phyloP scores from a whole-genome alignment of 2,888 invertebrate genomes.

The Invenusta paracnida region DNA sequence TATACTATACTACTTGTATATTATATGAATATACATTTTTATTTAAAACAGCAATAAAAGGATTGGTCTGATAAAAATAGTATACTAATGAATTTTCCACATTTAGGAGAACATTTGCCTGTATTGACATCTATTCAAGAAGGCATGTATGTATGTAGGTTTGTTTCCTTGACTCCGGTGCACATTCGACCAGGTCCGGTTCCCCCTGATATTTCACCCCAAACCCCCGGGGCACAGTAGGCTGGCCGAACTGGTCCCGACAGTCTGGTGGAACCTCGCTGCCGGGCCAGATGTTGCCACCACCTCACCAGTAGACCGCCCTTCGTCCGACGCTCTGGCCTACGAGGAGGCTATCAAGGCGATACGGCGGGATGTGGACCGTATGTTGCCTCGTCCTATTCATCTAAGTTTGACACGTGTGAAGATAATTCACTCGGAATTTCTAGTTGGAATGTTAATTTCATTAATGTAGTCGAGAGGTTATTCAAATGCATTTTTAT shows the following conservation, averaged over 20 bases:
- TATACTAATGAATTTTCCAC: too few species aligned
- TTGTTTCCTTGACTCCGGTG: background rate
- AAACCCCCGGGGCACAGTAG: background rate
- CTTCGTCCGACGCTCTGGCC: background rate
- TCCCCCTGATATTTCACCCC: background rate
- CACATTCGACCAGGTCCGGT: background rate
- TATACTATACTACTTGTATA: too few species aligned
- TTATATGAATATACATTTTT: too few species aligned
- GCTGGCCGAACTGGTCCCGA: background rate
- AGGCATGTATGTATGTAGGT: background rate
- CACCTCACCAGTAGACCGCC: background rate
- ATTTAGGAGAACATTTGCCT: too few species aligned
- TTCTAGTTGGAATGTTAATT: too few species aligned
- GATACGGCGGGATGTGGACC: background rate
- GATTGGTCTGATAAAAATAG: too few species aligned
- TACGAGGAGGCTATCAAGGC: background rate
- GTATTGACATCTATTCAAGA: background rate
- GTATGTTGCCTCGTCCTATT: background rate
- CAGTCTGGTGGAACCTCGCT: background rate
- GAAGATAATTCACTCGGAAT: too few species aligned
- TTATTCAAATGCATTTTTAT: too few species aligned
- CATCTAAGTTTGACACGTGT: too few species aligned
- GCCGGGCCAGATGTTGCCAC: background rate
- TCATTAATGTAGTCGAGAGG: too few species aligned
- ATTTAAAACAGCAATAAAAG: too few species aligned